phyloP scores from a whole-genome alignment of 1,140 invertebrate genomes.

The Drosophila nikananu region DNA sequence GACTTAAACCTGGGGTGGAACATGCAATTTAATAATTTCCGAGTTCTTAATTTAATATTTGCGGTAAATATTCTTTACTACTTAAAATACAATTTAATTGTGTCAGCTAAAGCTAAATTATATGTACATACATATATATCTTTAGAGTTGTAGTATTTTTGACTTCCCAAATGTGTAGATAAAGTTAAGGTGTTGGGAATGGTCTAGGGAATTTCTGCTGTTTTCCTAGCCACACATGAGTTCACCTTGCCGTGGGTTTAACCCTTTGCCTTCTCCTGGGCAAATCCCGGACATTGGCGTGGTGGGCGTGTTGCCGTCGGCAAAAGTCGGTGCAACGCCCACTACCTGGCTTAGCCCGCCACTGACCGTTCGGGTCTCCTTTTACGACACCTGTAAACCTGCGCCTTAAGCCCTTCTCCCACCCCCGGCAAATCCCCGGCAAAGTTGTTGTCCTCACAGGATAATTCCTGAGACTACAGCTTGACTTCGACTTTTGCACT shows the following conservation, averaged over 20 bases:
- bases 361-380: slow-evolving; percentile 22
- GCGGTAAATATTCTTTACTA: too few species aligned
- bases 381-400: slow-evolving; percentile 57
- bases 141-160: neutral
- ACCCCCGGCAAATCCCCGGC: slow-evolving; percentile 18
- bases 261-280: slow-evolving; percentile 39
- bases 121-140: neutral
- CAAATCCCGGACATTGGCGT: slow-evolving; percentile 36
- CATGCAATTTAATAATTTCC: neutral
- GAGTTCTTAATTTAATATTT: neutral
- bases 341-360: slow-evolving; percentile 40
- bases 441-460: slow-evolving; percentile 39
- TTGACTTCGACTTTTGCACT: slow-evolving; percentile 46
- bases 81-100: neutral
- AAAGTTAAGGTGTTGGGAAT: neutral
- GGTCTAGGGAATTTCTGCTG: neutral
- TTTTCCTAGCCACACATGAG: slow-evolving; percentile 4
- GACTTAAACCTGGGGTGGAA: neutral
- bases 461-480: slow-evolving; percentile 28
- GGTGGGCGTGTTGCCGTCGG: slow-evolving; percentile 46
- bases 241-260: slow-evolving; percentile 44
- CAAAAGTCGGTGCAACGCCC: slow-evolving; percentile 61
- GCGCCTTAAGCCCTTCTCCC: slow-evolving; percentile 34
- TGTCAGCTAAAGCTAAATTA: neutral
- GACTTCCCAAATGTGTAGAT: neutral